These are phyloP conservation scores for Zootermopsis nevadensis DNA, from an alignment of 2,888 invertebrate species.

Conservation along the genomic window DNA sequence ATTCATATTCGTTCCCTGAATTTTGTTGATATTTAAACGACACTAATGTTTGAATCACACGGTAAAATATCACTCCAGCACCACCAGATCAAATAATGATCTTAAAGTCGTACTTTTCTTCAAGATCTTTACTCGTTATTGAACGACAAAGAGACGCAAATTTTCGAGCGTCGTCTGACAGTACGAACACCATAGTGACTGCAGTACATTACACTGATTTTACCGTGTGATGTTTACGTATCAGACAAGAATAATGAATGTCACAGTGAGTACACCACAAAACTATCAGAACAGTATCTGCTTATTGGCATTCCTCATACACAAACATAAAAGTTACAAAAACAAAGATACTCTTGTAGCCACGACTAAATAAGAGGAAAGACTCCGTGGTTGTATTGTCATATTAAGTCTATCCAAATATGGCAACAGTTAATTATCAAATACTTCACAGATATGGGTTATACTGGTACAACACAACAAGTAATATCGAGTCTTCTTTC, in stretches of 20 bases:
- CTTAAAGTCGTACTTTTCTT: no score
- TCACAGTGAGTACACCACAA: not conserved
- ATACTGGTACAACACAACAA: no score
- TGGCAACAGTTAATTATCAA: not conserved
- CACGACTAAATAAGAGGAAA: not conserved
- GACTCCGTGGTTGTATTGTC: not conserved
- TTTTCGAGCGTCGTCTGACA: no score
- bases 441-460: no score
- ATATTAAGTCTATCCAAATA: not conserved
- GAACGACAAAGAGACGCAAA: no score
- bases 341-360: not conserved
- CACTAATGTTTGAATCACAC: not conserved
- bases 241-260: not conserved
- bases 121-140: no score
- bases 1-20: not conserved
- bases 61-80: not conserved
- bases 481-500: not conserved
- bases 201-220: not conserved
- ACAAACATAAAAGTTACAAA: not conserved
- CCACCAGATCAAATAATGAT: not conserved
- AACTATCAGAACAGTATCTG: not conserved
- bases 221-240: not conserved
- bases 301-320: not conserved
- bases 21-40: not conserved
- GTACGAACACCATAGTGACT: no score